Conservation (phyloP, 2,113 vertebrate species). For the Ranitomeya variabilis region DNA sequence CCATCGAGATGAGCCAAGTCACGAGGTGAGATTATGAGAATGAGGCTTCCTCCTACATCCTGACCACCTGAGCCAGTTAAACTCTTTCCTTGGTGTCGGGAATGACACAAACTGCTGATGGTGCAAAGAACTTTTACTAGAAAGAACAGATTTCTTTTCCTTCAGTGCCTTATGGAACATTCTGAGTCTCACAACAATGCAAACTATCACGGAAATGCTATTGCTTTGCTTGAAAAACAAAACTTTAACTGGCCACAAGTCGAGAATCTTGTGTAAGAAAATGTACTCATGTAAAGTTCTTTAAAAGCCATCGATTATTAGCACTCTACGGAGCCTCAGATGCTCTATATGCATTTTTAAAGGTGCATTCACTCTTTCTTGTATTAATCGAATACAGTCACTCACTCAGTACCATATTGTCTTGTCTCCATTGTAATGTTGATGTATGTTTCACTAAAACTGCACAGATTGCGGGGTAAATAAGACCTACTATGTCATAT, state of each 20-base stretch:
- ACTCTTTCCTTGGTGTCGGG: slow-evolving; percentile 80
- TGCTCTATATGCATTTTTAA: slow-evolving; percentile 65
- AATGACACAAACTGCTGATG: slow-evolving; percentile 85
- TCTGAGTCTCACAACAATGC: slow-evolving; percentile 94
- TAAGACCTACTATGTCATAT: background rate
- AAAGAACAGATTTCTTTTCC: slow-evolving; percentile 87
- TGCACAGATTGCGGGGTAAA: slow-evolving; percentile 72
- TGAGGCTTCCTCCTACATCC: slow-evolving; percentile 78
- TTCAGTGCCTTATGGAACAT: slow-evolving; percentile 99
- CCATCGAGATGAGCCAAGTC: slow-evolving; percentile 66
- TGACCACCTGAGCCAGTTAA: slow-evolving; percentile 78
- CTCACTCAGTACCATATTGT: slow-evolving; percentile 68
- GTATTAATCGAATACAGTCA: slow-evolving; percentile 28
- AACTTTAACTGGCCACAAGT: slow-evolving; percentile 71
- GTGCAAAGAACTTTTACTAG: slow-evolving; percentile 91
- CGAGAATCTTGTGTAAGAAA: slow-evolving; percentile 72
- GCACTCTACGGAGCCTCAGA: slow-evolving; percentile 81
- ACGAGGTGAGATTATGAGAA: slow-evolving; percentile 77
- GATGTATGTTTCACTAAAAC: slow-evolving; percentile 74
- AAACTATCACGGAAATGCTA: slow-evolving; percentile 91
- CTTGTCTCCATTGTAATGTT: slow-evolving; percentile 77
- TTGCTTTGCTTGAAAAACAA: slow-evolving; percentile 87
- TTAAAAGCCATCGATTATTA: slow-evolving; percentile 98
- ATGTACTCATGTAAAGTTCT: slow-evolving; percentile 75
- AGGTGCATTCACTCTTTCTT: slow-evolving; percentile 53